Conservation (phyloP, 2,888 invertebrate species). For the Campoplex nolae region DNA sequence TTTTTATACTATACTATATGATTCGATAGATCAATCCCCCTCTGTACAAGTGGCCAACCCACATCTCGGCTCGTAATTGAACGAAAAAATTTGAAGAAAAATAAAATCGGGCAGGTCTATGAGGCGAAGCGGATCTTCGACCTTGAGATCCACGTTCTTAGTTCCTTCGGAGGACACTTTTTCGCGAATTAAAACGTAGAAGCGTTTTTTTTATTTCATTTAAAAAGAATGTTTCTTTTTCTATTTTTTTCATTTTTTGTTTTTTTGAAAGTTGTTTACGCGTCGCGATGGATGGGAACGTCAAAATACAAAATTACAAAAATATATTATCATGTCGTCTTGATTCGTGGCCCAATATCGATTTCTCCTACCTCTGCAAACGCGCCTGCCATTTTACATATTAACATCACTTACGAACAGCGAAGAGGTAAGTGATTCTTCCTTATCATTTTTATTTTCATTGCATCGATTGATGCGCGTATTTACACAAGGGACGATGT, state of each 20-base stretch:
- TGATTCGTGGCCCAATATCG: constrained; percentile 71
- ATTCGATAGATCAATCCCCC: constrained; percentile 5
- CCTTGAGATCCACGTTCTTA: constrained; percentile 47
- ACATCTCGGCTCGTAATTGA: constrained; percentile 43
- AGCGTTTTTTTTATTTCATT: constrained; percentile 16
- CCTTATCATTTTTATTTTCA: constrained; percentile 13
- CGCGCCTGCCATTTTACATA: constrained; percentile 74
- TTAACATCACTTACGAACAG: constrained; percentile 71
- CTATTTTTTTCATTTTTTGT: not conserved
- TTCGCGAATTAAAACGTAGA: constrained; percentile 32
- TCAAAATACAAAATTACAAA: constrained; percentile 82
- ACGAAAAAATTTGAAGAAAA: constrained; percentile 5
- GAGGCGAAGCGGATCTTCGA: constrained; percentile 40
- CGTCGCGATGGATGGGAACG: constrained; percentile 60
- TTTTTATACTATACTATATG: constrained; percentile 10
- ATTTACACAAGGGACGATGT: constrained; percentile 17
- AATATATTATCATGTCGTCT: constrained; percentile 76
- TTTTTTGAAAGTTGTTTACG: not conserved
- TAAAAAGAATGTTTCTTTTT: not conserved
- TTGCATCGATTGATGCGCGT: not conserved
- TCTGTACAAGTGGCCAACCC: constrained; percentile 54
- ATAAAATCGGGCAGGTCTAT: constrained; percentile 7
- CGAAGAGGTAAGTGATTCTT: constrained; percentile 20
- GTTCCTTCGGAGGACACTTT: constrained; percentile 37
- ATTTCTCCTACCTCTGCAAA: constrained; percentile 65